A percentile compares a stretch with the other conserved stretches of the same genome.
Conservation (phyloP, 2,797 vertebrate species). For the Psittacula derbiana region DNA sequence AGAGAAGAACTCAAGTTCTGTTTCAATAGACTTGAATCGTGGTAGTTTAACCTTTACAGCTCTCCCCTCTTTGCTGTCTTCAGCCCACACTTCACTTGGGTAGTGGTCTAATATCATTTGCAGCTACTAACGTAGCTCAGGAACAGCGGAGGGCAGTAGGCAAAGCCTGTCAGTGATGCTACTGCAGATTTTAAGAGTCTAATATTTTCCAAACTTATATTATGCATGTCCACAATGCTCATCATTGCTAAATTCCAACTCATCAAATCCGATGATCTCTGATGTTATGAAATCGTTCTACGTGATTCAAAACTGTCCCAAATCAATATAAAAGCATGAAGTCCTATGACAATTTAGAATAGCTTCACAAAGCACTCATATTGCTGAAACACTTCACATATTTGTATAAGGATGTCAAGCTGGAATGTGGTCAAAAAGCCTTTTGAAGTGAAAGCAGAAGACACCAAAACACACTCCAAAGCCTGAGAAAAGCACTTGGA, state of each 20-base stretch:
- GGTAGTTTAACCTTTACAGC: not conserved
- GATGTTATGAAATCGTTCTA: not conserved
- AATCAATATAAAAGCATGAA: not conserved
- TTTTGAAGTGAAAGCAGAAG: not conserved
- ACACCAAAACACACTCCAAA: not conserved
- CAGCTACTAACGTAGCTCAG: not conserved
- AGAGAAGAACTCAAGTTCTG: not conserved
- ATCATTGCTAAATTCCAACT: not conserved
- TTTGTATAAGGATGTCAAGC: not conserved
- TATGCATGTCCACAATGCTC: not conserved
- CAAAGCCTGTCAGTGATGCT: not conserved
- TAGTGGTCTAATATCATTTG: accelerated
- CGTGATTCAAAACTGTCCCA: not conserved
- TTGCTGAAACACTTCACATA: not conserved
- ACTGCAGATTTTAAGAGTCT: not conserved
- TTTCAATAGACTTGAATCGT: not conserved
- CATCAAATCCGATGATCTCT: not conserved
- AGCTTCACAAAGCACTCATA: not conserved
- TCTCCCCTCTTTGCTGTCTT: not conserved
- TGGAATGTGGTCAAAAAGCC: not conserved
- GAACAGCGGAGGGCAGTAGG: not conserved
- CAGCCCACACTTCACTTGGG: accelerated
- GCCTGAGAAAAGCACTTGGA: not conserved
- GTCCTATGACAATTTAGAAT: not conserved
- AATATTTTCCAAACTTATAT: not conserved